phyloP scores from a whole-genome alignment of 2,888 invertebrate genomes.

The Tortrix viridana region DNA sequence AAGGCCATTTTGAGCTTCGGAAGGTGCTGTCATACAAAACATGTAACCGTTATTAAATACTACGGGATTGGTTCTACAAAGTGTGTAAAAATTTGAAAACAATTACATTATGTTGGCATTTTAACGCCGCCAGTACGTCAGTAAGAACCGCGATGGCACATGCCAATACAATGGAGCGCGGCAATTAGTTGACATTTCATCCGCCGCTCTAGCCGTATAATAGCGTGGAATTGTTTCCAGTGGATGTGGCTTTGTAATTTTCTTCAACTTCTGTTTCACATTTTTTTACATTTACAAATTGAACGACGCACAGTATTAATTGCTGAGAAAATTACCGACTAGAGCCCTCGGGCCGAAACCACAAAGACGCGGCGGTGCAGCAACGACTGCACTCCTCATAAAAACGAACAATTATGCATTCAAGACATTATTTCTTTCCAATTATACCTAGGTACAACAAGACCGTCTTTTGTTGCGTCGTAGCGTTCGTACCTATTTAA shows the following conservation, averaged over 20 bases:
- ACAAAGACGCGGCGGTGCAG: constrained; percentile 63
- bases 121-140: constrained; percentile 8
- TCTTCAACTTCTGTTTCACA: constrained; percentile 66
- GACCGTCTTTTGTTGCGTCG: constrained; percentile 11
- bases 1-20: constrained; percentile 9
- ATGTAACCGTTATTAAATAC: too few species aligned
- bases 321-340: constrained; percentile 76
- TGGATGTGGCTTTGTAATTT: constrained; percentile 64
- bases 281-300: constrained; percentile 77
- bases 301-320: constrained; percentile 73
- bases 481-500: neutral
- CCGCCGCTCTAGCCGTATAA: constrained; percentile 50
- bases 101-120: constrained; percentile 15
- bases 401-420: constrained; percentile 72
- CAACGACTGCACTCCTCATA: constrained; percentile 59
- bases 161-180: constrained; percentile 57
- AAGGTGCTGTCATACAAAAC: too few species aligned
- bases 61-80: neutral
- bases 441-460: constrained; percentile 56
- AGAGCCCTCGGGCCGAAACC: constrained; percentile 68
- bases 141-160: constrained; percentile 56
- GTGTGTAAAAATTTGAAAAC: constrained; percentile 3
- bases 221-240: constrained; percentile 60
- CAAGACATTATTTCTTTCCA: constrained; percentile 63
- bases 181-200: constrained; percentile 67